Evolutionary conservation across 2,113 vertebrate genomes (phyloP), one percentile per base, ranked within the genome.

Genomic region (Osmerus mordax): DNA sequence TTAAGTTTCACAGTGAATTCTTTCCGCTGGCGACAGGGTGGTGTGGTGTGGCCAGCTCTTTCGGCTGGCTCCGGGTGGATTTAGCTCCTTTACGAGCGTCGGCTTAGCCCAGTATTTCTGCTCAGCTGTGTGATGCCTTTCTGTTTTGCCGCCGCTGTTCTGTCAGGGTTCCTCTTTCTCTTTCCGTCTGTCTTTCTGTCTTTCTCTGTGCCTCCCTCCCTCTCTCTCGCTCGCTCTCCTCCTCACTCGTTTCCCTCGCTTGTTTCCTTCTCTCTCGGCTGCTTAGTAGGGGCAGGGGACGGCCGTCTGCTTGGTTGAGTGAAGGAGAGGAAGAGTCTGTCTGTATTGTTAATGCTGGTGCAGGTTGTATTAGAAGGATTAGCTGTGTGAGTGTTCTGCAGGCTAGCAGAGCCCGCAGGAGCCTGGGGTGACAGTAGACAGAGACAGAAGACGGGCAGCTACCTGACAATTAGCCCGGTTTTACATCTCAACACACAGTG

Each of bases 1-100:
- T 89, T 84, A 84, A 81, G 84, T 90, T 91, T 89, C 85, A 80
- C 81, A 68, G 77, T 78, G 81, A 82, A 86, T 87, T 86, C 77
- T 86, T 88, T 85, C 80, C 72, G 60, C 63, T 53, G 41, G 77
- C 74, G 81, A 83, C 77, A 71, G 73, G 75, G 74, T 9, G 11
- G 59, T 66, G 71, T 67, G 71, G 69, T 58, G 4, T 58, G 51
- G 60, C 15, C 74, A 52, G 64, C 67, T 63, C 58, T 41, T 78
- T 60, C 41, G 58, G 41, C 63, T 75, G 71, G 69, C 82, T 86
- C 83, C 75, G 21, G 66, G 73, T 84, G 79, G 78, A 79, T 87
- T 86, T 82, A 82, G 69, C 74, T 84, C 69, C 74, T 81, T 80
- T 78, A 74, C 68, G 58, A 86, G 25, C 65, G 71, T 15, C 36